Evolutionary conservation across 1,140 invertebrate genomes (phyloP), one percentile per base, ranked within the genome.

Genomic region (Eumeta japonica): DNA sequence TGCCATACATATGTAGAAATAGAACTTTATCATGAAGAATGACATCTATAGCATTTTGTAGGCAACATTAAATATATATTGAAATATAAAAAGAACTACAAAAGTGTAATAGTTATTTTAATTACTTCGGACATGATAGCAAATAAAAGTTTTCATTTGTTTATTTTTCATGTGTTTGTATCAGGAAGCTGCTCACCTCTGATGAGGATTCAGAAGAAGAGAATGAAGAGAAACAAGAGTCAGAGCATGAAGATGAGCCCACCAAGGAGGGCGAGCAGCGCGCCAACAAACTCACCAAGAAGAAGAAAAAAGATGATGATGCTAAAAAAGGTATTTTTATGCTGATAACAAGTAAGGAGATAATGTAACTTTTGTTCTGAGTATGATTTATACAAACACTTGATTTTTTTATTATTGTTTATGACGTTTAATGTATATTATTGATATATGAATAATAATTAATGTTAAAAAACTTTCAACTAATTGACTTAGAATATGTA

Each of bases 191-290:
- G 10, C 79, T 95, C 10, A 88, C 85, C 2, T 96, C 92, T 1
- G 93, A 94, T 52, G 92, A 92, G 54, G 90, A 93, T 33, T 87
- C 88, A 10, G 90, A 94, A 20, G 87, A 91, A 16, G 89, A 92
- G 41, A 77, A 78, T 36, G 77, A 82, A 16, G 80, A 85, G 55
- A 82, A 88, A 40, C 73, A 79, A 20, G 72, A 82, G 24, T 80
- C 81, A 39, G 78, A 81, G 19, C 80, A 83, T 38, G 81, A 85
- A 13, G 81, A 85, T 37, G 73, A 80, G 41, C 66, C 65, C 28
- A 74, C 70, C 2, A 70, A 71, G 43, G 77, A 78, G 19, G 81
- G 72, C 0, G 80, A 81, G 45, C 75, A 73, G 59, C 73, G 70
- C 57, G 79, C 75, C 68, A 82, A 66, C 67, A 83, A 59, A 64